Evolutionary conservation across 1,140 invertebrate species (phyloP).

Genomic region (Drosophila lacteicornis): DNA sequence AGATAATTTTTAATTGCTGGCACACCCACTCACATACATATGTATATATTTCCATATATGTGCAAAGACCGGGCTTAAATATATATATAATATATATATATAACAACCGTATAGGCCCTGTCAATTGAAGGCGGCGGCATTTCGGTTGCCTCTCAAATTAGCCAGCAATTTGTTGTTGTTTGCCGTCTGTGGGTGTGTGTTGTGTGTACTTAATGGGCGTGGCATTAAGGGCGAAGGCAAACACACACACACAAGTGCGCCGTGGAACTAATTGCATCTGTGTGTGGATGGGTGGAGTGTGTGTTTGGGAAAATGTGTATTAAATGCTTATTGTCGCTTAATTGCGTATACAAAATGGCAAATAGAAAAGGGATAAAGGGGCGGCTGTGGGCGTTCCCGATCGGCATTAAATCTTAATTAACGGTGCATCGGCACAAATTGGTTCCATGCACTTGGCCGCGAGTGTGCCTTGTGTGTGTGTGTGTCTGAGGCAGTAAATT

Average conservation of each 20-base stretch:
- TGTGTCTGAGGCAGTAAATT: conserved; percentile 64
- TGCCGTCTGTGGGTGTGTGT: conserved; percentile 7
- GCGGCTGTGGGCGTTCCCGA: conserved; percentile 30
- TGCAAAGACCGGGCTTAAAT: not conserved
- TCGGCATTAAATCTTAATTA: conserved; percentile 80
- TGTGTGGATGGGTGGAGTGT: conserved; percentile 5
- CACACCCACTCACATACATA: conserved; percentile 10
- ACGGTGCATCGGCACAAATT: conserved; percentile 63
- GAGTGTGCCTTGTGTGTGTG: not conserved
- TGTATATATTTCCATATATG: conserved; percentile 6
- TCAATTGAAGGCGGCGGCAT: conserved; percentile 24
- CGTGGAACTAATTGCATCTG: conserved; percentile 61
- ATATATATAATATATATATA: conserved; percentile 18
- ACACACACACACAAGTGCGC: conserved; percentile 26
- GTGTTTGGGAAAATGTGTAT: conserved; percentile 69
- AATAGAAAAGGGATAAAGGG: conserved; percentile 31
- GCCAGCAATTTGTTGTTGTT: conserved; percentile 73
- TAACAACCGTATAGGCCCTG: conserved; percentile 36
- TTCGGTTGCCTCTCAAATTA: conserved; percentile 71
- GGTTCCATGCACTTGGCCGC: conserved; percentile 30
- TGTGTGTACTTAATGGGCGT: conserved; percentile 70
- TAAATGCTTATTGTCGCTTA: conserved; percentile 83
- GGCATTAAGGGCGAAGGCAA: conserved; percentile 62
- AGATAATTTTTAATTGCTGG: conserved; percentile 77
- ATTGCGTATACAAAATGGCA: conserved; percentile 68